These are phyloP conservation scores for Pollenia amentaria DNA, from an alignment of 2,888 invertebrate genomes.

Conservation along the genomic window DNA sequence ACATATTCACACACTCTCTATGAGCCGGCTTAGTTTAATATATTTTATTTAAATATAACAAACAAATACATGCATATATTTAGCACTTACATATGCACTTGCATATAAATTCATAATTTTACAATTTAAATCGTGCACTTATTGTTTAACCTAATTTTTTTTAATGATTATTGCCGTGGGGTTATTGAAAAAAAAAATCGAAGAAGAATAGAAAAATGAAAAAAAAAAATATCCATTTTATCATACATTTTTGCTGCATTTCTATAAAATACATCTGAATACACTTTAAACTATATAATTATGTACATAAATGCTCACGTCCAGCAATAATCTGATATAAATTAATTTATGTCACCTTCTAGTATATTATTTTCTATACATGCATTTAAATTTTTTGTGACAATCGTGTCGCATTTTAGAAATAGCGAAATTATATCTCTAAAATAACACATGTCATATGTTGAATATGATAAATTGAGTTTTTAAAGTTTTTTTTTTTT, in stretches of 20 bases:
- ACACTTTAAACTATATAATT: conserved; percentile 16
- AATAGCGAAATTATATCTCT: conserved; percentile 21
- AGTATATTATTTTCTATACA: conserved; percentile 24
- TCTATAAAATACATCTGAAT: conserved; percentile 32
- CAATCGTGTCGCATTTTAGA: conserved; percentile 22
- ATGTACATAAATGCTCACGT: neutral
- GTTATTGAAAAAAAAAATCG: conserved; percentile 37
- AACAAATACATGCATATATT: neutral
- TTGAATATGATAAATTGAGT: conserved; percentile 53
- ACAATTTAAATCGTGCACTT: neutral
- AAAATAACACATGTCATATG: conserved; percentile 50
- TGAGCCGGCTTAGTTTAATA: neutral
- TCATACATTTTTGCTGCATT: neutral
- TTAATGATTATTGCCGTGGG: conserved; percentile 61
- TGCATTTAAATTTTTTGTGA: neutral
- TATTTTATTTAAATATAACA: no score
- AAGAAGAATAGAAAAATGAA: neutral
- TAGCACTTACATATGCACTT: neutral
- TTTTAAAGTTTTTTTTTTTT: neutral
- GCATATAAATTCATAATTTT: conserved; percentile 1
- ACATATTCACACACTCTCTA: neutral
- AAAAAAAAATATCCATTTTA: conserved; percentile 22
- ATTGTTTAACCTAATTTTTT: conserved; percentile 62
- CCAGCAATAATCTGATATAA: conserved; percentile 61
- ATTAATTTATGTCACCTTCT: conserved; percentile 66